These are phyloP conservation scores for Galeopsomyia nigrocyanea DNA, from an alignment of 2,888 invertebrate species.

Conservation along the genomic window DNA sequence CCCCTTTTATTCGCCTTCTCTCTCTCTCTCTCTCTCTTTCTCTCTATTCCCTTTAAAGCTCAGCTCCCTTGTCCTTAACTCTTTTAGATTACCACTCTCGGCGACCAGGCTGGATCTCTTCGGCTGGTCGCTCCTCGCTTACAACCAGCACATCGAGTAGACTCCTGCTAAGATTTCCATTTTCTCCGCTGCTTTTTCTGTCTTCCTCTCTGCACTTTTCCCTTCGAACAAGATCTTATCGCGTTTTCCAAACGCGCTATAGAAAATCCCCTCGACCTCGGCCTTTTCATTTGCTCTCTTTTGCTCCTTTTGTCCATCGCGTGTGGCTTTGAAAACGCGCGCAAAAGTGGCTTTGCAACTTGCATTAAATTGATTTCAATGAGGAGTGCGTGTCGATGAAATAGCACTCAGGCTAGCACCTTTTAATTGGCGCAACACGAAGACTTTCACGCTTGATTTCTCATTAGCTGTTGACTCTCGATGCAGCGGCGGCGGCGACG, in stretches of 20 bases:
- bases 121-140: slow-evolving; percentile 24
- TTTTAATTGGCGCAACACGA: not conserved
- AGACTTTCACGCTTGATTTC: slow-evolving; percentile 8
- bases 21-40: slow-evolving; percentile 39
- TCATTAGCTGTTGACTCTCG: slow-evolving; percentile 15
- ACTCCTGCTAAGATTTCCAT: slow-evolving; percentile 40
- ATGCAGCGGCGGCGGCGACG: not conserved
- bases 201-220: slow-evolving; percentile 38
- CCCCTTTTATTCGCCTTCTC: slow-evolving; percentile 2
- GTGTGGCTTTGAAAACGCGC: too few relatives aligned
- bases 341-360: too few relatives aligned
- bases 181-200: slow-evolving; percentile 12
- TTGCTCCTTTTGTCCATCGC: not conserved
- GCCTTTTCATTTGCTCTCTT: not conserved
- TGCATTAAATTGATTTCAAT: slow-evolving; percentile 25
- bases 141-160: slow-evolving; percentile 8
- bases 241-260: slow-evolving; percentile 34
- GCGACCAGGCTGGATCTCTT: slow-evolving; percentile 24
- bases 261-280: not conserved
- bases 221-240: slow-evolving; percentile 41
- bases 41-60: slow-evolving; percentile 43
- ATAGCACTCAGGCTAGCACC: not conserved
- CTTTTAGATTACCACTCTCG: slow-evolving; percentile 47
- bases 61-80: slow-evolving; percentile 47
- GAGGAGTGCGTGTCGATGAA: not conserved